Percentiles rank a stretch among this genome's conserved stretches.
Evolutionary conservation across 2,113 vertebrate species (phyloP).

Genomic region (Phrynocephalus versicolor): DNA sequence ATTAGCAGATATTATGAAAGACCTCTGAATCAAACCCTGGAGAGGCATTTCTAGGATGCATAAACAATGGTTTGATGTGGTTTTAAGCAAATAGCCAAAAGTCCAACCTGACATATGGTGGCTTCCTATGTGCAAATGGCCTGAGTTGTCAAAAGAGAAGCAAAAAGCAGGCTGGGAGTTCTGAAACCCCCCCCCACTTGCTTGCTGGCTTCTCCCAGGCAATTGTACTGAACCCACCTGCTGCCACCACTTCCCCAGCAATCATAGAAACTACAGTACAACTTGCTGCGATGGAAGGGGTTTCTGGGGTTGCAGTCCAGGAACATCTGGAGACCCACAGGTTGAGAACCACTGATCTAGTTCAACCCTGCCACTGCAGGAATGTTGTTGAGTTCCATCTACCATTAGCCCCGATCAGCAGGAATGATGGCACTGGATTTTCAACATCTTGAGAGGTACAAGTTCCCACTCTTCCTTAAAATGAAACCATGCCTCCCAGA

Average conservation of each 20-base stretch:
- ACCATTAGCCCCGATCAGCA: background rate
- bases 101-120: background rate
- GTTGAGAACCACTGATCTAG: too few relatives aligned
- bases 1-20: background rate
- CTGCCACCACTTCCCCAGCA: too few relatives aligned
- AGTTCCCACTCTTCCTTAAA: background rate
- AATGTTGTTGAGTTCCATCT: background rate
- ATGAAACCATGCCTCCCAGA: background rate
- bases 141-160: background rate
- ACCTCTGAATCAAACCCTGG: background rate
- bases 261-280: background rate
- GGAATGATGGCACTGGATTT: too few relatives aligned
- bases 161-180: background rate
- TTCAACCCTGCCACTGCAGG: too few relatives aligned
- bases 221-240: too few relatives aligned
- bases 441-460: background rate
- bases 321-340: too few relatives aligned
- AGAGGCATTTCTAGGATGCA: background rate
- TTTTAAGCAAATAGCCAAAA: background rate
- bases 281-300: too few relatives aligned
- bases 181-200: too few relatives aligned
- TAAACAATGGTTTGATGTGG: background rate
- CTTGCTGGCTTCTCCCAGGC: too few relatives aligned
- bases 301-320: too few relatives aligned
- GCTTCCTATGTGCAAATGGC: background rate